Percentiles rank a stretch among this genome's conserved stretches.
Conservation (phyloP, 2,797 vertebrate species). For the Anabas testudineus region DNA sequence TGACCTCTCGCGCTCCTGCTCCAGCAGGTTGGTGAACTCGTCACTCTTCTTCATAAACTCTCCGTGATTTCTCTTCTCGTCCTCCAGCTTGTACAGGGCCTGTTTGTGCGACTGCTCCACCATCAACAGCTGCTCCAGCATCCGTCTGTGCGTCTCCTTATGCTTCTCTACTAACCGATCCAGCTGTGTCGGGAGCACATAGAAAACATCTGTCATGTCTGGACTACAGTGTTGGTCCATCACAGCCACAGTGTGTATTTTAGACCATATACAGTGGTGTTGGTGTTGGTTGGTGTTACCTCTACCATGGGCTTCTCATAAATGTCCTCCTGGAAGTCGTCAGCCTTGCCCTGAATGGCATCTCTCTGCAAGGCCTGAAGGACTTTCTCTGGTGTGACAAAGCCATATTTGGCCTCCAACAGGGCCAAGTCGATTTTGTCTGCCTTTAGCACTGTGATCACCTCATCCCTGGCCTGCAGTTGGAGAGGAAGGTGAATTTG, state of each 20-base stretch:
- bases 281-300: constrained; percentile 78
- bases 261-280: not conserved
- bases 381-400: constrained; percentile 94
- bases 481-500: not conserved
- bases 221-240: not conserved
- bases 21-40: constrained; percentile 94
- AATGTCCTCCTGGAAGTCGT: constrained; percentile 92
- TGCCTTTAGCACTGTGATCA: constrained; percentile 95
- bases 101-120: constrained; percentile 94
- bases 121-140: constrained; percentile 94
- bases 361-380: constrained; percentile 96
- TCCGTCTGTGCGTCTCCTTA: constrained; percentile 90
- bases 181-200: constrained; percentile 81
- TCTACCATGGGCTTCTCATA: constrained; percentile 96
- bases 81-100: constrained; percentile 90
- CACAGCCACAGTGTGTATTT: not conserved
- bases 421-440: constrained; percentile 96
- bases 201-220: constrained; percentile 33
- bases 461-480: constrained; percentile 94
- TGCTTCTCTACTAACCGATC: constrained; percentile 95
- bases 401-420: constrained; percentile 96
- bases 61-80: constrained; percentile 94
- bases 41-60: constrained; percentile 95
- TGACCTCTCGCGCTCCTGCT: constrained; percentile 95
- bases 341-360: constrained; percentile 88